These are phyloP conservation scores for Catajapyx aquilonaris DNA, from an alignment of 1,140 invertebrate species.

Conservation along the genomic window DNA sequence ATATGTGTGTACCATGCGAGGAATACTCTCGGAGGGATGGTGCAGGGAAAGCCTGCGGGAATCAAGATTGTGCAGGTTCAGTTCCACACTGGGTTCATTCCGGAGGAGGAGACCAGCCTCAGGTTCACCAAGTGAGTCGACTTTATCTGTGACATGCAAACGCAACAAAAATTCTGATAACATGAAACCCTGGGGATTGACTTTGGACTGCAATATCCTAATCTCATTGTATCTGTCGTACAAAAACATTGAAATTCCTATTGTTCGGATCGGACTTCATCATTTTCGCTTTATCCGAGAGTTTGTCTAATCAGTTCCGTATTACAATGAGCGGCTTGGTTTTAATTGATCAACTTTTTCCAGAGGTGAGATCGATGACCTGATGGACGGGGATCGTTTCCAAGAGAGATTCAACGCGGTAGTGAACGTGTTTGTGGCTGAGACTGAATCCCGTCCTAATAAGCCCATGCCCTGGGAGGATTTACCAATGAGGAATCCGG, in stretches of 20 bases:
- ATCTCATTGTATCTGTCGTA: not conserved
- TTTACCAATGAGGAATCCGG: slow-evolving; percentile 27
- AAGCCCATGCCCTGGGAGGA: slow-evolving; percentile 52
- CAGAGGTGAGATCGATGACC: slow-evolving; percentile 54
- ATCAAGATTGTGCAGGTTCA: slow-evolving; percentile 74
- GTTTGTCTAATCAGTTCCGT: not conserved
- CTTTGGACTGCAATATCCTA: too few species aligned
- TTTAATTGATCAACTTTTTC: too few species aligned
- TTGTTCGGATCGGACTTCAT: slow-evolving; percentile 8
- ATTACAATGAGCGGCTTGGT: too few species aligned
- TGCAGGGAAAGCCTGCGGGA: slow-evolving; percentile 51
- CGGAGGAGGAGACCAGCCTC: slow-evolving; percentile 44
- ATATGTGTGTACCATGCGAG: slow-evolving; percentile 66
- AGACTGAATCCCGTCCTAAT: slow-evolving; percentile 35
- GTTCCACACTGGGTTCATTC: slow-evolving; percentile 72
- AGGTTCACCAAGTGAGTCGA: slow-evolving; percentile 41
- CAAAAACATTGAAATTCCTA: slow-evolving; percentile 1
- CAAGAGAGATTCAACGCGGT: slow-evolving; percentile 48
- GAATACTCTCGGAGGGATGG: slow-evolving; percentile 55
- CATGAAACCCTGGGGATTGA: too few species aligned
- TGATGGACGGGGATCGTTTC: slow-evolving; percentile 59
- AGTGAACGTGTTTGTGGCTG: slow-evolving; percentile 48
- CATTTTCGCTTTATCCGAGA: slow-evolving; percentile 7
- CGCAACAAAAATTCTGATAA: slow-evolving; percentile 3
- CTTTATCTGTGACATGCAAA: slow-evolving; percentile 7